phyloP scores from a whole-genome alignment of 2,113 vertebrate genomes.

The Rhipidura dahli region DNA sequence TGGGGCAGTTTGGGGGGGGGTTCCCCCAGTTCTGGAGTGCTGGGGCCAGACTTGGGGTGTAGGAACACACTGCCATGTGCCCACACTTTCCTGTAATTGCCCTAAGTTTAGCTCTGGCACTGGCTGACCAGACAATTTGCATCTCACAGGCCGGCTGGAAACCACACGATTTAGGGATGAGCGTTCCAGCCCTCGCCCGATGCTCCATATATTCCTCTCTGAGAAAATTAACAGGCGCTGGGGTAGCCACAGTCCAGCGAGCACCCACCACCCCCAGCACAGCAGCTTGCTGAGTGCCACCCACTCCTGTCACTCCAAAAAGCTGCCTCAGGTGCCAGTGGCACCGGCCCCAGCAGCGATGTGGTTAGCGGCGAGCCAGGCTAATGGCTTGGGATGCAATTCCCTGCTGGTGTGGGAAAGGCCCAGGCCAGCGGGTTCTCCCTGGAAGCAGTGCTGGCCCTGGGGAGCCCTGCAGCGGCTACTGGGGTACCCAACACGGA shows the following conservation, averaged over 20 bases:
- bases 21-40: accelerated
- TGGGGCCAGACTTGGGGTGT: not conserved
- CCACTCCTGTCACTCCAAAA: not conserved
- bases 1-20: accelerated
- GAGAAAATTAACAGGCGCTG: not conserved
- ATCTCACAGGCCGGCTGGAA: slow-evolving; percentile 24
- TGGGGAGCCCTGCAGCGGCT: not conserved
- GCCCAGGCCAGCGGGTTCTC: not conserved
- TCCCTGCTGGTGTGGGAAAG: not conserved
- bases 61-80: not conserved
- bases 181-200: not conserved
- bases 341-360: not conserved
- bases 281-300: not conserved
- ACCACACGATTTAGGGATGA: slow-evolving; percentile 36
- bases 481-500: not conserved
- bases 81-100: not conserved
- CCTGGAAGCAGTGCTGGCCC: not conserved
- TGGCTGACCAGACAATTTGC: slow-evolving; percentile 19
- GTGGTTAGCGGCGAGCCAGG: not conserved
- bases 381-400: not conserved
- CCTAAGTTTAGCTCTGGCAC: not conserved
- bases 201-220: not conserved
- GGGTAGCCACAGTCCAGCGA: not conserved
- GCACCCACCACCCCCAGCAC: not conserved
- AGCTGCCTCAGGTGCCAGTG: not conserved